A percentile compares a stretch with the other conserved stretches of the same genome.
These are phyloP conservation scores for Drosophila meridionalis DNA, from an alignment of 2,888 invertebrate genomes.

Conservation along the genomic window DNA sequence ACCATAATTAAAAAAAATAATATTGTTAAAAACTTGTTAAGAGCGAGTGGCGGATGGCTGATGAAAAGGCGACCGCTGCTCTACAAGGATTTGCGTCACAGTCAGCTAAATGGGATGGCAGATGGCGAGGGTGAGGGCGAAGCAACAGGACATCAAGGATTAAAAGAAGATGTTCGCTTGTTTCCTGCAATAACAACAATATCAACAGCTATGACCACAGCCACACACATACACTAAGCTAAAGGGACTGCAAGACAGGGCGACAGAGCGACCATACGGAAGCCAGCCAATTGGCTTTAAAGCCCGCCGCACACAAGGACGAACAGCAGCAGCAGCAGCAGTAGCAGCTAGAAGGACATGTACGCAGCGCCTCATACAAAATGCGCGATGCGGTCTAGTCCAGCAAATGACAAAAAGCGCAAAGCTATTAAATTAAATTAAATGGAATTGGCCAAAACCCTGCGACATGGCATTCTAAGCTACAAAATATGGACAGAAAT, in stretches of 20 bases:
- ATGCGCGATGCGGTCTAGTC: conserved; percentile 55
- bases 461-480: conserved; percentile 49
- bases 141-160: conserved; percentile 77
- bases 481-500: conserved; percentile 65
- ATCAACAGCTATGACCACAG: conserved; percentile 42
- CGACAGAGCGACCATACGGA: conserved; percentile 24
- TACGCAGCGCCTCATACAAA: conserved; percentile 54
- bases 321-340: conserved; percentile 38
- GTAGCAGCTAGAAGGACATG: conserved; percentile 42
- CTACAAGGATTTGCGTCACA: conserved; percentile 50
- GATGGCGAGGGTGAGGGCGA: conserved; percentile 31
- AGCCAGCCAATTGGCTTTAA: conserved; percentile 71
- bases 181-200: conserved; percentile 62
- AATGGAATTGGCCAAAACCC: conserved; percentile 78
- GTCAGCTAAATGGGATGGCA: conserved; percentile 46
- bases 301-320: conserved; percentile 47
- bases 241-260: conserved; percentile 8
- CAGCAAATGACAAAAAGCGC: conserved; percentile 77
- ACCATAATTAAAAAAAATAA: conserved; percentile 77
- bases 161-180: conserved; percentile 65
- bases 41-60: conserved; percentile 20
- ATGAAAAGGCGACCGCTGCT: conserved; percentile 35
- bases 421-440: conserved; percentile 82
- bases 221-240: conserved; percentile 19
- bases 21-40: conserved; percentile 65